Base-by-base conservation (phyloP, 2,888 invertebrate genomes). In the Gasteruption jaculator region DNA sequence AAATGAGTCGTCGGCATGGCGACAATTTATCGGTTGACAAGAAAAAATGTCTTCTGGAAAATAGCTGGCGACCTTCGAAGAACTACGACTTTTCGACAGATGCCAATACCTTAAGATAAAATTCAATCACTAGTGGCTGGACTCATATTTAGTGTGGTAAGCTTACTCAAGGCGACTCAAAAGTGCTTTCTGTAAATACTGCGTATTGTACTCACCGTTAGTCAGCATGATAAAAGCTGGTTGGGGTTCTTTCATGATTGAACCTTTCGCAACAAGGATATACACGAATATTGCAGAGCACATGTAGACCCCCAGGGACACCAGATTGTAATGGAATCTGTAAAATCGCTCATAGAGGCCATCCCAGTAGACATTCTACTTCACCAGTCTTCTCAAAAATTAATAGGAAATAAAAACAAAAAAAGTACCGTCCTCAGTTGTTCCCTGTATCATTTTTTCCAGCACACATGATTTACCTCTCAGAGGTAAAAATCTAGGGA, bases 201-300 rank as follows among this genome's bases (percentile, higher is more conserved):
- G 54, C 48, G 51, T 54, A 16, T 41, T 60, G 27, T 59, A 58
- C 45, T 50, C 49, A 34, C 55, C 54, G 25, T 21, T 18, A 41
- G 35, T n/a, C n/a, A n/a, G n/a, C n/a, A n/a, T 38, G 30, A 30
- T 34, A 14, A 52, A 46, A 49, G 56, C 57, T 19, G 43, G 54
- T 41, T 52, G 51, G 36, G 53, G 56, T 25, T 50, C 51, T 46
- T 56, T 61, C 43, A 53, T 57, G 33, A 42, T 57, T 34, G 50
- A 46, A 38, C 45, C 54, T 45, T 57, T 52, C 39, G 45, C 30
- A 30, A 53, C 45, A 57, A 59, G 47, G 38, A 57, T 45, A 46
- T 60, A 27, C 56, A 55, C 41, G 53, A 58, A 36, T 16, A 45
- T 25, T 54, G 45, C 35, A 45, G 48, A 52, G 49, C 49, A 16